Base-by-base conservation (phyloP, 2,797 vertebrate species). In the Halcyon leucocephala region DNA sequence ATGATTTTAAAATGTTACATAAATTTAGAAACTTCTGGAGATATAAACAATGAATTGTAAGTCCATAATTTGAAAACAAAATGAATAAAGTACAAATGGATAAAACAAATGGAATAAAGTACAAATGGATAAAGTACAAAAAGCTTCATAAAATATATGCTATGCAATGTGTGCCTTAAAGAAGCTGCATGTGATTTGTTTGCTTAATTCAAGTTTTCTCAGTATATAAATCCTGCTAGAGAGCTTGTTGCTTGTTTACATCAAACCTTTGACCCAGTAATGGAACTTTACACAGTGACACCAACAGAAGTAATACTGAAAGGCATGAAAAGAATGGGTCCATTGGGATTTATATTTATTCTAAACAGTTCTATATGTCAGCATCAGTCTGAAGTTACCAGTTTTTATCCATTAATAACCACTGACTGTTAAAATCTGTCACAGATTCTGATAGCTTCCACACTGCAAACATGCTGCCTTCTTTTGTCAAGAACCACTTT, bases 401-500 rank as follows among this genome's bases (percentile, higher is more conserved):
- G 52, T 3, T 90, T 93, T 92, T 92, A 93, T 89, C 70, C 93
- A 74, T 57, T 93, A 95, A 84, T 85, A 91, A 70, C 64, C 83
- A 77, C 74, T 78, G 90, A 86, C 73, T 94, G 80, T 57, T 94
- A 84, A 95, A 92, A 95, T 21, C 66, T 93, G 94, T 94, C 94
- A 88, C 73, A 85, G 78, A 90, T 90, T 82, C 74, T 84, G 70
- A 66, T 85, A 89, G 93, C 81, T 89, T 71, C 86, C 2, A 4
- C 67, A 55, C 57, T 85, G 70, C 88, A 94, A 94, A 94, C 88
- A 92, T 0, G 3, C 86, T 80, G 86, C 88, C 89, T 90, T 66
- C 93, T 96, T 92, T 94, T 95, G 78, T 90, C 81, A 89, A 93
- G 95, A 86, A 67, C 55, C 91, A 89, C 90, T 95, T 95, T 91